Evolutionary conservation across 2,888 invertebrate species (phyloP), one percentile per base, ranked within the genome.

Genomic region (Xanthostigma xanthostigma): DNA sequence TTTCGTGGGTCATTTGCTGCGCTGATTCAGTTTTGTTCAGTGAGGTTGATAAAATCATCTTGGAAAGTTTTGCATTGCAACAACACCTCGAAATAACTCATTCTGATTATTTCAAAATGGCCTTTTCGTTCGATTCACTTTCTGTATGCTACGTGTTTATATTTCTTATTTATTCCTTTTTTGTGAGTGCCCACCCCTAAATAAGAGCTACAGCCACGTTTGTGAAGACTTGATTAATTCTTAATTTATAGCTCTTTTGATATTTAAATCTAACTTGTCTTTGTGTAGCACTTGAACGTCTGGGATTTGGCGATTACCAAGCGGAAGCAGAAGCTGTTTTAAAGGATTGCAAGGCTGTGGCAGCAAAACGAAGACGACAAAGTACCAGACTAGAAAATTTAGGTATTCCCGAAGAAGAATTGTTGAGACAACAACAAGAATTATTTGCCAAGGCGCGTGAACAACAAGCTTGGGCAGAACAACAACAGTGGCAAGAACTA

Each of bases 331-430:
- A 95, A 66, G 87, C 91, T 36, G 97, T 97, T 3, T 69, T 97
- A 46, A 85, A 86, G 63, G 94, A 91, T 68, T 97, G 93, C 64
- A 97, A 92, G 72, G 95, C 91, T 42, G 92, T 94, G 8, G 96
- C 95, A n/a, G 95, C 95, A 0, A 95, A 94, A 64, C 74, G 92
- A 55, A 75, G 96, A 61, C 73, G 95, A 53, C 94, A 96, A 64
- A 96, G 95, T 60, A 95, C 96, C 11, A 76, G 96, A 50, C 73
- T 98, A 49, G 97, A 98, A 69, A 96, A 98, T 69, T 76, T 97
- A 50, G 98, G 98, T 3, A 97, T 98, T 60, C 97, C 98, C 2
- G 98, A 98, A 67, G 98, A 97, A 65, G 95, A 98, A 66, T 70
- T 98, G 17, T 70, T 95, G 39, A 73, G 94, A 48, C 96, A 97